These are phyloP conservation scores for Strigamia transsilvanica DNA, from an alignment of 2,888 invertebrate genomes.

Conservation along the genomic window DNA sequence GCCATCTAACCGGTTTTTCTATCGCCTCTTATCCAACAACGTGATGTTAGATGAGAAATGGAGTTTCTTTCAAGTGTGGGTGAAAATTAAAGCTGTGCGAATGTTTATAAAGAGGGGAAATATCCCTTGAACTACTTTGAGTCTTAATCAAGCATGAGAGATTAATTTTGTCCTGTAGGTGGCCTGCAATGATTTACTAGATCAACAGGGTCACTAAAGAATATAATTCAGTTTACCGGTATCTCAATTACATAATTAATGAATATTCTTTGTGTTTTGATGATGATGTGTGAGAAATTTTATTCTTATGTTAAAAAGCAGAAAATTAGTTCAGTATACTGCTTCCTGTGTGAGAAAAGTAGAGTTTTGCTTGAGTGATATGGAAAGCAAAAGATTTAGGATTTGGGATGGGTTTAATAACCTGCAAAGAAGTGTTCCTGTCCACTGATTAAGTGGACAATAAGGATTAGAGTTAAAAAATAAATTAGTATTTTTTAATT, in stretches of 20 bases:
- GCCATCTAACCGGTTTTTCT: conserved; percentile 2
- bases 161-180: background rate
- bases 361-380: conserved; percentile 8
- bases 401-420: conserved; percentile 25
- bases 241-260: too few species aligned
- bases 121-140: background rate
- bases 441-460: conserved; percentile 30
- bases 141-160: background rate
- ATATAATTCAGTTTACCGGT: too few species aligned
- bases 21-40: background rate
- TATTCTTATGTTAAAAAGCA: too few species aligned
- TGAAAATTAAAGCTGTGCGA: conserved; percentile 4
- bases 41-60: background rate
- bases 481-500: background rate
- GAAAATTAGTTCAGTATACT: background rate
- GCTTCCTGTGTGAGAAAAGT: background rate
- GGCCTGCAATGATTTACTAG: background rate
- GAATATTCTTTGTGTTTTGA: too few species aligned
- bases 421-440: conserved; percentile 11
- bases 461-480: background rate
- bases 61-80: background rate
- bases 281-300: too few species aligned
- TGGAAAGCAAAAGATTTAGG: conserved; percentile 11
- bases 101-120: background rate
- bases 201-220: too few species aligned